These are phyloP conservation scores for Nipponacmea schrenckii DNA, from an alignment of 2,888 invertebrate species.

Conservation along the genomic window DNA sequence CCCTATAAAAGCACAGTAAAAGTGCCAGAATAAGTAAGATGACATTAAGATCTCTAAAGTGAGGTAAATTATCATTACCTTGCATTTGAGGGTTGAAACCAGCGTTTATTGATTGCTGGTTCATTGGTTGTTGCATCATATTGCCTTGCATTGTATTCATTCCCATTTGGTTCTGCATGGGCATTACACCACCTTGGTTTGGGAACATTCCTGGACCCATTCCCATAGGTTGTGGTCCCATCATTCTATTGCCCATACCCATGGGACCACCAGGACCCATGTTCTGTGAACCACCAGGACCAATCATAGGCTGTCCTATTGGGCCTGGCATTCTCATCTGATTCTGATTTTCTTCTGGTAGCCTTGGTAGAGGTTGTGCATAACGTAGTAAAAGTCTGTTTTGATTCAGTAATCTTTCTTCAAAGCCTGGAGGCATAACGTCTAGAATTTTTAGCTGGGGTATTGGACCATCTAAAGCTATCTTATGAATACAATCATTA, in stretches of 20 bases:
- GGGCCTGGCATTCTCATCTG: background rate
- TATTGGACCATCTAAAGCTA: constrained; percentile 85
- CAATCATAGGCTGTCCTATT: constrained; percentile 1
- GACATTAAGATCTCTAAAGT: too few relatives aligned
- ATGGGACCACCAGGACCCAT: constrained; percentile 15
- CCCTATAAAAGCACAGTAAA: too few relatives aligned
- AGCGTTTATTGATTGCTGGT: too few relatives aligned
- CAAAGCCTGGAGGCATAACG: constrained; percentile 37
- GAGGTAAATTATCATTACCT: too few relatives aligned
- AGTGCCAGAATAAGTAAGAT: too few relatives aligned
- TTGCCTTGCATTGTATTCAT: constrained; percentile 14
- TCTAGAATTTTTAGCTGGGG: constrained; percentile 89
- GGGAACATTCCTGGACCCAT: constrained; percentile 9
- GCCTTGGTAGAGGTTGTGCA: background rate
- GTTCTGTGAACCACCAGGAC: constrained; percentile 19
- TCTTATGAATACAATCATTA: constrained; percentile 79
- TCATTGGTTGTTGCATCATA: too few relatives aligned
- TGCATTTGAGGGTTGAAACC: too few relatives aligned
- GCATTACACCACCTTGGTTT: constrained; percentile 11
- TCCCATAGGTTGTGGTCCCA: background rate
- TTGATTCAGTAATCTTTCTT: constrained; percentile 17
- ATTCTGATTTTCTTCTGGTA: constrained; percentile 1
- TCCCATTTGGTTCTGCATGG: constrained; percentile 17
- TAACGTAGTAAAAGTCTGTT: background rate
- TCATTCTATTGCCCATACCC: constrained; percentile 7